Conservation (phyloP, 2,113 vertebrate species). For the Hypanus sabinus region DNA sequence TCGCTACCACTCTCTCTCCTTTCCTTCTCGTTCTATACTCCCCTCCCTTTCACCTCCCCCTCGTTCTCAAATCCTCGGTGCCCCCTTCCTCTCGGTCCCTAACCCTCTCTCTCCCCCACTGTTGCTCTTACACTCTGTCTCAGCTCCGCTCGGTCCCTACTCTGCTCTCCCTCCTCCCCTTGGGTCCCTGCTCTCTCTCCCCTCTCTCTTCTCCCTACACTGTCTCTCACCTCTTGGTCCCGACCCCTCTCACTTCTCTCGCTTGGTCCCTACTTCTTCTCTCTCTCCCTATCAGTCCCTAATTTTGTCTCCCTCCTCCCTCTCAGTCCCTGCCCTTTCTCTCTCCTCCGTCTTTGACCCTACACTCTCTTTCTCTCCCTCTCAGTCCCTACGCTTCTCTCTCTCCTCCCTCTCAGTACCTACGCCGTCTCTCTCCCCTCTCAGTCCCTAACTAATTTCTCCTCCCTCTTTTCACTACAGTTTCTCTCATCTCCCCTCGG, state of each 20-base stretch:
- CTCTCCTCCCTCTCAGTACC: neutral
- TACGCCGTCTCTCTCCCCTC: neutral
- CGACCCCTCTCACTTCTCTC: neutral
- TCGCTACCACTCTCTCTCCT: neutral
- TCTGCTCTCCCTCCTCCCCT: neutral
- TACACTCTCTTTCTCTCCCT: neutral
- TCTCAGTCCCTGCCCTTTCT: accelerated
- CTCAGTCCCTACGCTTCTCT: too few species aligned
- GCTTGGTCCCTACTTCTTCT: neutral
- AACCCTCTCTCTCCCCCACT: neutral
- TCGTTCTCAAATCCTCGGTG: neutral
- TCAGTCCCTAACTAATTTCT: neutral
- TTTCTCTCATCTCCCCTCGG: too few species aligned
- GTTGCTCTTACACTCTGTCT: neutral
- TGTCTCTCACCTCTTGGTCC: too few species aligned
- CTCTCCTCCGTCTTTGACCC: neutral
- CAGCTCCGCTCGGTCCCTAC: neutral
- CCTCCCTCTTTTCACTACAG: neutral
- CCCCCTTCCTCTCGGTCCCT: neutral
- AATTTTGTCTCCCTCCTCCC: neutral
- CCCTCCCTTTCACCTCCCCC: neutral
- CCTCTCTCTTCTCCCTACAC: too few species aligned
- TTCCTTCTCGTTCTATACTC: neutral
- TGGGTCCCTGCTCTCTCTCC: neutral
- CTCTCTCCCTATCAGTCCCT: slow-evolving; percentile 14